Base-by-base conservation (phyloP, 1,140 invertebrate genomes). In the Sipha flava region DNA sequence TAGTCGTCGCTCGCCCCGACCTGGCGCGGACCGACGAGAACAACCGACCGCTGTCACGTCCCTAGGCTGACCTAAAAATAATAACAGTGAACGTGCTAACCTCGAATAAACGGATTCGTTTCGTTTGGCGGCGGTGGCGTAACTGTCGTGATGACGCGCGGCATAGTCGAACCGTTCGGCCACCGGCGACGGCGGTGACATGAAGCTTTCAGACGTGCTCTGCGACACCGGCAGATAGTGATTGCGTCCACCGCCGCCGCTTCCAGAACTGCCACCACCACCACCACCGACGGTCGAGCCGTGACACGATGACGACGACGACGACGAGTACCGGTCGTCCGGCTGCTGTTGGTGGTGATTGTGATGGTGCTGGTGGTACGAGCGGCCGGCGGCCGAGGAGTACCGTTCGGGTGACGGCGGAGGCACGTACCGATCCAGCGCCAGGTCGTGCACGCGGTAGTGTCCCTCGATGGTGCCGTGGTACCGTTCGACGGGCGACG, bases 391-490 rank as follows among this genome's bases (percentile, higher is more conserved):
- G 9, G 7, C 26, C 47, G 73, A 70, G 14, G 66, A 77, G 21
- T 77, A 77, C 23, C 73, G 47, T 77, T 77, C 73, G 52, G 73
- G 73, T n/a, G 73, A 77, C 34, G 73, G 73, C 7, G 73, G 73
- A 7, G 73, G 73, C 10, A 77, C 73, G 73, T 77, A 77, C 31
- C 73, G 34, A 37, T 77, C 73, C 12, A 77, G 52, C 37, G 73
- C 73, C 73, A 57, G 14, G 34, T 77, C 73, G 23, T 77, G 73
- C 16, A 77, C 54, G 14, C 73, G 73, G 73, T 77, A 77, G 29
- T 77, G 73, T 21, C 73, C 73, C 37, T 77, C 73, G 52, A 77
- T 57, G 34, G 73, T 77, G 34, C 73, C 73, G 21, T 77, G 73
- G 73, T 77, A 77, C 73, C 73, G 73, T 70, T 70, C 66, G 66